Evolutionary conservation across 2,888 invertebrate species (phyloP).

Genomic region (Drosophila planitibia): DNA sequence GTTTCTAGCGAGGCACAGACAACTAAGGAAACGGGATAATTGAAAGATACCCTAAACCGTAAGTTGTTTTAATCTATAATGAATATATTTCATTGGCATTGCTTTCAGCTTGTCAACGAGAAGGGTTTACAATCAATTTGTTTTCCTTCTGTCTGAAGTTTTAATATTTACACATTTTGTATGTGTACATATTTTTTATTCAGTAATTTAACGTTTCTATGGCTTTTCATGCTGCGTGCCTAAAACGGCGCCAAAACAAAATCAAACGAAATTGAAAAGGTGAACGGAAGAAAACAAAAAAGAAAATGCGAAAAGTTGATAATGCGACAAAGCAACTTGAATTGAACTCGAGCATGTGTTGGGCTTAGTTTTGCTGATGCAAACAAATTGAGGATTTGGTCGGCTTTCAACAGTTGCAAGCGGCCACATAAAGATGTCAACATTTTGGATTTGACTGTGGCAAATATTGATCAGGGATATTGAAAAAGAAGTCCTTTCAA

Average conservation of each 20-base stretch:
- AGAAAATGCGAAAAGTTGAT: constrained; percentile 24
- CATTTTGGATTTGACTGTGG: constrained; percentile 9
- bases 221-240: constrained; percentile 20
- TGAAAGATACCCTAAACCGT: neutral
- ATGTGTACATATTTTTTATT: neutral
- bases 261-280: constrained; percentile 27
- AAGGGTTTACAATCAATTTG: neutral
- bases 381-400: constrained; percentile 28
- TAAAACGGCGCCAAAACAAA: constrained; percentile 3
- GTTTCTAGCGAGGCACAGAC: constrained; percentile 11
- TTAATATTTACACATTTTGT: constrained; percentile 10
- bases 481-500: neutral
- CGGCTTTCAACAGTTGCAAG: constrained; percentile 18
- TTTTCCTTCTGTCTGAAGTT: neutral
- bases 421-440: constrained; percentile 13
- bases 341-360: constrained; percentile 35
- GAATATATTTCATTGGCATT: neutral
- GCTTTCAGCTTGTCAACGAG: neutral
- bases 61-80: neutral
- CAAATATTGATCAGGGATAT: constrained; percentile 1
- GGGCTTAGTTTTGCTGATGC: constrained; percentile 34
- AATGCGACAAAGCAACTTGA: constrained; percentile 45
- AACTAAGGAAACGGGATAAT: neutral
- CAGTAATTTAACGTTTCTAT: constrained; percentile 16
- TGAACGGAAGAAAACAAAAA: constrained; percentile 3